phyloP scores from a whole-genome alignment of 92 coral and sea anemone genomes.

The Epizoanthus rinbou region DNA sequence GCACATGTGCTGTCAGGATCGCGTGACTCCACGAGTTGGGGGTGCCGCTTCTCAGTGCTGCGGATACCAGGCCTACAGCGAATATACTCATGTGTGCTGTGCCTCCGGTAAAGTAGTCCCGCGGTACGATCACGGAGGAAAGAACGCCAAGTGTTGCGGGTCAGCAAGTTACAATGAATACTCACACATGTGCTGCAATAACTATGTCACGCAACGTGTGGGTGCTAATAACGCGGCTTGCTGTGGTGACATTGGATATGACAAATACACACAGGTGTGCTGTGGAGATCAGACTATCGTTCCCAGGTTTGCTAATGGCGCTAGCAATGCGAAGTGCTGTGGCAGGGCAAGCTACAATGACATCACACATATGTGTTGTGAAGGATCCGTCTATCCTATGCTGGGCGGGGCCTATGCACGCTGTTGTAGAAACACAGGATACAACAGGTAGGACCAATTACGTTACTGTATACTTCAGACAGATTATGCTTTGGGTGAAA shows the following conservation, averaged over 20 bases:
- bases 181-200: conserved; percentile 53
- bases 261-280: conserved; percentile 43
- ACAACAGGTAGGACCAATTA: background rate
- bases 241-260: conserved; percentile 44
- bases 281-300: conserved; percentile 36
- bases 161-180: conserved; percentile 12
- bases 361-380: conserved; percentile 47
- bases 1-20: conserved; percentile 41
- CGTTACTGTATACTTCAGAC: background rate
- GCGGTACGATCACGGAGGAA: conserved; percentile 31
- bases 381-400: conserved; percentile 14
- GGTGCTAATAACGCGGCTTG: conserved; percentile 34
- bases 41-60: conserved; percentile 39
- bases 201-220: conserved; percentile 30
- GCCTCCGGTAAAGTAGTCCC: conserved; percentile 11
- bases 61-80: conserved; percentile 30
- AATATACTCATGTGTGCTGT: conserved; percentile 54
- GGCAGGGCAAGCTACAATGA: conserved; percentile 34
- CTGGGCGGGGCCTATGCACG: conserved; percentile 22
- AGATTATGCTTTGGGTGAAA: no score
- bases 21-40: conserved; percentile 24
- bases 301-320: conserved; percentile 35
- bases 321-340: conserved; percentile 37
- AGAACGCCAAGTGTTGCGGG: conserved; percentile 48
- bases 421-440: conserved; percentile 45